Evolutionary conservation across 2,113 vertebrate species (phyloP).

Genomic region (Peucedramus taeniatus): DNA sequence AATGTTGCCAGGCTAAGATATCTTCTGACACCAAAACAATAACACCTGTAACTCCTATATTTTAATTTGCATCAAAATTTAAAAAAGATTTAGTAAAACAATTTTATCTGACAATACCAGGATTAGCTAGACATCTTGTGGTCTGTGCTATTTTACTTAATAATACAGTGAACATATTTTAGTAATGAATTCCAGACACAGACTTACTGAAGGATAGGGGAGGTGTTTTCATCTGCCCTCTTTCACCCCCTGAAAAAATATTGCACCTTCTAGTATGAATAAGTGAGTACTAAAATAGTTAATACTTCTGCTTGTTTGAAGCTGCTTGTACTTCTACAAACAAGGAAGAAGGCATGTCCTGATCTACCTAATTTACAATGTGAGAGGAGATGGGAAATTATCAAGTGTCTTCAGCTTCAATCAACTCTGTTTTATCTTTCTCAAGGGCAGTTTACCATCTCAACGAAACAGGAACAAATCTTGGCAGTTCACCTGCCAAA

Average conservation of each 20-base stretch:
- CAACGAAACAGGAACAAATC: not conserved
- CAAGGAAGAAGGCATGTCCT: not conserved
- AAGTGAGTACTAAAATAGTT: not conserved
- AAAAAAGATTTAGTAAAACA: not conserved
- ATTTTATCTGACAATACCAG: not conserved
- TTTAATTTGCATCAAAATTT: not conserved
- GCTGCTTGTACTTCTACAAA: not conserved
- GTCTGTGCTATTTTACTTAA: not conserved
- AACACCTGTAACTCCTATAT: not conserved
- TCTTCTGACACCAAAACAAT: not conserved
- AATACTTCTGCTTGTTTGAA: not conserved
- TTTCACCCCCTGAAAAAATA: not conserved
- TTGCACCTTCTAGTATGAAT: not conserved
- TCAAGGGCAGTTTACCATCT: not conserved
- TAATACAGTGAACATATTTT: not conserved
- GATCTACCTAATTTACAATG: not conserved
- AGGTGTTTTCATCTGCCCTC: not conserved
- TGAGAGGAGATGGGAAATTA: not conserved
- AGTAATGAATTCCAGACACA: not conserved
- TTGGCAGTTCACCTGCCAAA: not conserved
- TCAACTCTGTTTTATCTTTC: not conserved
- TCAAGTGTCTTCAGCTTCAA: not conserved
- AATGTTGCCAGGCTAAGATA: not conserved
- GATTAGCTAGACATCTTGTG: not conserved
- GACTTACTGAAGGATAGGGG: not conserved